phyloP scores from a whole-genome alignment of 2,797 vertebrate species.

The Epinephelus coioides region DNA sequence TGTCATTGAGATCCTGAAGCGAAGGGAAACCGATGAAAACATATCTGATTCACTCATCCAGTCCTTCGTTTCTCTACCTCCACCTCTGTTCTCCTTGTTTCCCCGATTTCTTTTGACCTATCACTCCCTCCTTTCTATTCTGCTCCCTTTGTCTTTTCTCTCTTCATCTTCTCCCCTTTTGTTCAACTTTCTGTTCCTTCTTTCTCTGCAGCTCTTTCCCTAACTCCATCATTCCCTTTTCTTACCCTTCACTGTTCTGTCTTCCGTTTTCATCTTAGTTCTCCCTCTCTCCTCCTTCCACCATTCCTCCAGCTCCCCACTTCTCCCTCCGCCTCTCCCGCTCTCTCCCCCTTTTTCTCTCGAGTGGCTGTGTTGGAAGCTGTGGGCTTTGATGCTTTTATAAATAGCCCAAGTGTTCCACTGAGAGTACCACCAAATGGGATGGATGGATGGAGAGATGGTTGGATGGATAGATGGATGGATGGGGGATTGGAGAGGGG shows the following conservation, averaged over 20 bases:
- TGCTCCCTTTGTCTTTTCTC: not conserved
- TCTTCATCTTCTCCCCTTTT: not conserved
- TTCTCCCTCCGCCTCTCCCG: slow-evolving; percentile 10
- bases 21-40: slow-evolving; percentile 43
- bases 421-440: slow-evolving; percentile 76
- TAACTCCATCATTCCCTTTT: not conserved
- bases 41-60: slow-evolving; percentile 48
- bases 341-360: slow-evolving; percentile 48
- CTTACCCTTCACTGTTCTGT: not conserved
- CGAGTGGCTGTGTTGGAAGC: slow-evolving; percentile 70
- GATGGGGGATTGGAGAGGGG: slow-evolving; percentile 38
- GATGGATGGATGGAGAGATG: slow-evolving; percentile 66
- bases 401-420: slow-evolving; percentile 83
- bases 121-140: slow-evolving; percentile 6
- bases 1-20: slow-evolving; percentile 53
- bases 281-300: slow-evolving; percentile 19
- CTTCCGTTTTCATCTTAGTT: not conserved
- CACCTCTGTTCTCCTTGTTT: slow-evolving; percentile 33
- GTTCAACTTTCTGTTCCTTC: not conserved
- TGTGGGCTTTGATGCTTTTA: slow-evolving; percentile 83
- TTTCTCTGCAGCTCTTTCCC: not conserved
- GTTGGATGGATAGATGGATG: slow-evolving; percentile 40
- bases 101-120: slow-evolving; percentile 21
- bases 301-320: slow-evolving; percentile 18
- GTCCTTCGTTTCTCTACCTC: slow-evolving; percentile 41